These are phyloP conservation scores for Synodontis membranacea DNA, from an alignment of 2,113 vertebrate genomes.

Conservation along the genomic window DNA sequence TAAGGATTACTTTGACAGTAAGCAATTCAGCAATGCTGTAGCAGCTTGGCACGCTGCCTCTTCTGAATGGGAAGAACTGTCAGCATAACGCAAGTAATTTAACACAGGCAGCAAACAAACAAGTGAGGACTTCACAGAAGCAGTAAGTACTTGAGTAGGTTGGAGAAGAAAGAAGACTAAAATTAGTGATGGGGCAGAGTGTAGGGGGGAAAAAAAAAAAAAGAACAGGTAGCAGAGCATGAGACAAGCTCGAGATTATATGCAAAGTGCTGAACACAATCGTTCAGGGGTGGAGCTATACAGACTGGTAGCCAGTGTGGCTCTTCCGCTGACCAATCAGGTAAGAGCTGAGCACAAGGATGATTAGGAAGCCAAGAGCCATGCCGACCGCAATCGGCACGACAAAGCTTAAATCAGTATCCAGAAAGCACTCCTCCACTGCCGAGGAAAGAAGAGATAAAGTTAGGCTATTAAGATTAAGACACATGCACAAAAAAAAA, in stretches of 20 bases:
- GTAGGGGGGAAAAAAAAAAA: no score
- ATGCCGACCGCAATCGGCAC: conserved; percentile 92
- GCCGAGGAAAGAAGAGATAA: conserved; percentile 71
- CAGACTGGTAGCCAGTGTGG: conserved; percentile 92
- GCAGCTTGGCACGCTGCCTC: neutral
- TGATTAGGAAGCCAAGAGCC: conserved; percentile 90
- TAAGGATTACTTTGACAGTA: conserved; percentile 46
- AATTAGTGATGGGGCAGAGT: conserved; percentile 5
- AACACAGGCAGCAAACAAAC: conserved; percentile 8
- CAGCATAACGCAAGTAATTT: conserved; percentile 12
- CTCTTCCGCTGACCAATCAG: conserved; percentile 94
- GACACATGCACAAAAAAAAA: neutral
- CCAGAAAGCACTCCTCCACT: conserved; percentile 96
- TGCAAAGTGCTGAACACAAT: conserved; percentile 23
- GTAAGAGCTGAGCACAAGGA: conserved; percentile 94
- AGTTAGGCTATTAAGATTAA: conserved; percentile 49
- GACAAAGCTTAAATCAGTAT: conserved; percentile 97
- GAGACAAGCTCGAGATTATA: neutral
- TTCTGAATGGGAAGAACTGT: neutral
- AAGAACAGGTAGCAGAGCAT: neutral
- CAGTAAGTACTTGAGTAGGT: neutral
- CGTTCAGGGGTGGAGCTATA: conserved; percentile 67
- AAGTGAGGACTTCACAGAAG: conserved; percentile 17
- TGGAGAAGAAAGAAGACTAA: neutral
- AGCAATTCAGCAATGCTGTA: conserved; percentile 16